A percentile compares a stretch with the other conserved stretches of the same genome.
phyloP scores from a whole-genome alignment of 2,888 invertebrate genomes.

The Heliconius erato region DNA sequence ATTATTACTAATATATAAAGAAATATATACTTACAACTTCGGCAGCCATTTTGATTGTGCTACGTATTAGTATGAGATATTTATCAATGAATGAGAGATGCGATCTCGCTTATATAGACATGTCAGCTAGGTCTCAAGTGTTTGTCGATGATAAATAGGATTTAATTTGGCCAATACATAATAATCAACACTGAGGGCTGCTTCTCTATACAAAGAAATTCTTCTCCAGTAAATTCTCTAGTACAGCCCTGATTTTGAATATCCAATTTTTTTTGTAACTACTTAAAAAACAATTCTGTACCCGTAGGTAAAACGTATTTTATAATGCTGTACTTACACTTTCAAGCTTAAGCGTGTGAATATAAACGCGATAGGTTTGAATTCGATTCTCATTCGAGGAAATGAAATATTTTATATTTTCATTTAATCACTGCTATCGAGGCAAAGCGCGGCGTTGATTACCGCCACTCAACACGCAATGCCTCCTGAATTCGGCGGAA shows the following conservation, averaged over 20 bases:
- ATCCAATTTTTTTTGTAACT: too few species aligned
- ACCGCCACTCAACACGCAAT: too few species aligned
- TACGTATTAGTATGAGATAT: slow-evolving; percentile 8
- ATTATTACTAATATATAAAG: not conserved
- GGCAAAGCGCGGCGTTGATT: too few species aligned
- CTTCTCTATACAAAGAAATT: not conserved
- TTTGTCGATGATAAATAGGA: slow-evolving; percentile 56
- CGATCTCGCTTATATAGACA: slow-evolving; percentile 50
- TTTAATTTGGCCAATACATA: slow-evolving; percentile 57
- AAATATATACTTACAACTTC: slow-evolving; percentile 53
- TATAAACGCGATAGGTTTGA: too few species aligned
- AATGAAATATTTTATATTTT: too few species aligned
- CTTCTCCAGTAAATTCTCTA: too few species aligned
- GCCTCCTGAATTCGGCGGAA: too few species aligned
- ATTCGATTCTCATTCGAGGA: not conserved
- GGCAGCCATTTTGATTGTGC: slow-evolving; percentile 50
- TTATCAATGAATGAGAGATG: slow-evolving; percentile 43
- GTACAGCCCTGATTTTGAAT: too few species aligned
- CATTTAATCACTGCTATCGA: too few species aligned
- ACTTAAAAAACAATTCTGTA: not conserved
- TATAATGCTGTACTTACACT: not conserved
- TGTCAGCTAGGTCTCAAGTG: slow-evolving; percentile 51
- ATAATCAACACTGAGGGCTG: slow-evolving; percentile 32
- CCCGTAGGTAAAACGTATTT: too few species aligned
- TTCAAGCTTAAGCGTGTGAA: too few species aligned